Evolutionary conservation across 53 echinoderm and acorn worm genomes (phyloP), one percentile per base, ranked within the genome.

Genomic region (Crossaster papposus): DNA sequence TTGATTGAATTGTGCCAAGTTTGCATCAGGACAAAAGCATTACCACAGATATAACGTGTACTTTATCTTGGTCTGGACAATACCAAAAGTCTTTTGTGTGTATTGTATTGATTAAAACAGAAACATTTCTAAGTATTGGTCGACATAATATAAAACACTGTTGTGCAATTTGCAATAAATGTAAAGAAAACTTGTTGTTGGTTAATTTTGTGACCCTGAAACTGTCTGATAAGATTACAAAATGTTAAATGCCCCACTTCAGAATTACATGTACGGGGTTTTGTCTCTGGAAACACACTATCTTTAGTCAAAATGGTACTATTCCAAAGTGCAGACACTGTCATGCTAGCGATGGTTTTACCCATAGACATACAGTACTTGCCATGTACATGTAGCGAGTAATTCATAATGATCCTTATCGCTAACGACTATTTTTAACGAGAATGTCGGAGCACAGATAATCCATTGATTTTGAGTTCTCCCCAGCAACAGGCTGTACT

Each of bases 391-490:
- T 68, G 79, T 51, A 51, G 20, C 23, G 31, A 74, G 34, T 14
- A 74, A 36, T 36, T 74, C 34, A 74, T 74, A 74, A 74, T 24
- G 75, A 74, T 74, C 75, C 34, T 34, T 35, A 74, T 74, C 75
- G 15, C 75, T 34, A 14, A 74, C 30, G 2, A 74, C 36, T 14
- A 74, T 74, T 74, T 64, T 74, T 74, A 36, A 58, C 22, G 36
- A 74, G 75, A 74, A 29, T 2, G 36, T 33, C n/a, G 31, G 36
- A 14, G 75, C 36, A 35, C 75, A 36, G 34, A 35, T 33, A 20
- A 33, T 33, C 33, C 75, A 74, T 74, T 74, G 75, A 36, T 74
- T n/a, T 74, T 33, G 75, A 35, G 28, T 26, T 68, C 28, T 68
- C 68, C 24, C 68, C 24, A n/a, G 28, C 17, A 28, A 68, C 68